Conservation (phyloP, 2,797 vertebrate species). For the Philypnodon macrostomus region DNA sequence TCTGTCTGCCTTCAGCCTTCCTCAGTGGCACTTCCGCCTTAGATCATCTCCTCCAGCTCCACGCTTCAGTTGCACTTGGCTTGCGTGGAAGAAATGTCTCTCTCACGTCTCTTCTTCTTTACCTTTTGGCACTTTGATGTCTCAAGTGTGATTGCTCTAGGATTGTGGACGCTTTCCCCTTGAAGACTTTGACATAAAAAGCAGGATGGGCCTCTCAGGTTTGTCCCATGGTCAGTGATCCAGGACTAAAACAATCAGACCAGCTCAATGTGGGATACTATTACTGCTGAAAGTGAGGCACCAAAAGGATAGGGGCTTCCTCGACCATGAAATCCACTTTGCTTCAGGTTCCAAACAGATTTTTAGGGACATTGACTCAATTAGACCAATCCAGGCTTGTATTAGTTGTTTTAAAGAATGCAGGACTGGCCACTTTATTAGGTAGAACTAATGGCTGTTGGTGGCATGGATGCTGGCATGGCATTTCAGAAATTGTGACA, state of each 20-base stretch:
- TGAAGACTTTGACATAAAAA: constrained; percentile 84
- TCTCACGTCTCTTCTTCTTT: constrained; percentile 73
- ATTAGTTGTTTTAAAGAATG: constrained; percentile 54
- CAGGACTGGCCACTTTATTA: constrained; percentile 3
- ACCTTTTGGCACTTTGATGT: constrained; percentile 82
- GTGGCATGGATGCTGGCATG: too few species aligned
- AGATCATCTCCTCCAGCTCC: constrained; percentile 83
- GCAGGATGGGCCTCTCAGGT: constrained; percentile 76
- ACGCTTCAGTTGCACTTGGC: constrained; percentile 80
- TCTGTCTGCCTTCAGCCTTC: constrained; percentile 79
- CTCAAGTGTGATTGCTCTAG: constrained; percentile 84
- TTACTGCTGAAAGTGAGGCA: constrained; percentile 74
- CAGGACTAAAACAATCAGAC: constrained; percentile 84
- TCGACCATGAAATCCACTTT: constrained; percentile 67
- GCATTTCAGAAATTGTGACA: too few species aligned
- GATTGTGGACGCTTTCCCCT: constrained; percentile 75
- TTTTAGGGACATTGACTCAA: constrained; percentile 68
- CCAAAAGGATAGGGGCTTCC: constrained; percentile 63
- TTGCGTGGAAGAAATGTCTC: constrained; percentile 61
- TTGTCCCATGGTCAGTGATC: constrained; percentile 79
- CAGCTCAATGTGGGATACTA: constrained; percentile 76
- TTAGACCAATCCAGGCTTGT: constrained; percentile 42
- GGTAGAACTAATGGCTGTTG: too few species aligned
- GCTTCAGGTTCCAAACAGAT: constrained; percentile 60
- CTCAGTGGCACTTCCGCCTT: constrained; percentile 76